Percentiles rank a stretch among this genome's conserved stretches.
Evolutionary conservation across 2,797 vertebrate species (phyloP).

Genomic region (Toxotes lorentzi): DNA sequence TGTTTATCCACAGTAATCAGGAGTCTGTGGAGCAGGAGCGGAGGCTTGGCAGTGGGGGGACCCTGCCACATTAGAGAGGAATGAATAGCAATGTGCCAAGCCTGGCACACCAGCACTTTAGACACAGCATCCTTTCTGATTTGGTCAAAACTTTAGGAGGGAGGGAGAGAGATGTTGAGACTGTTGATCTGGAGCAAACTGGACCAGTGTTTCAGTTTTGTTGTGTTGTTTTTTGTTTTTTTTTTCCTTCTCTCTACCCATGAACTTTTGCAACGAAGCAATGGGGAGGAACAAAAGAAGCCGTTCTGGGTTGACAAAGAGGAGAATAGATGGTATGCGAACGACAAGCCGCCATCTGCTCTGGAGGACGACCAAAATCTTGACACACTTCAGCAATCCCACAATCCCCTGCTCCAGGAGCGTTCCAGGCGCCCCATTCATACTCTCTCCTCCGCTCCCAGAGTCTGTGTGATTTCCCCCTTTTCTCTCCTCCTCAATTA

Average conservation of each 20-base stretch:
- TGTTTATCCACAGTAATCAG: slow-evolving; percentile 86
- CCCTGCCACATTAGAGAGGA: slow-evolving; percentile 82
- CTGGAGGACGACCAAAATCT: slow-evolving; percentile 98
- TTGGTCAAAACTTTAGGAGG: slow-evolving; percentile 77
- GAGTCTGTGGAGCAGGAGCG: slow-evolving; percentile 80
- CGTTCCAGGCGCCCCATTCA: slow-evolving; percentile 92
- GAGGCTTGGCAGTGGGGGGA: slow-evolving; percentile 77
- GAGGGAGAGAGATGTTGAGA: slow-evolving; percentile 55
- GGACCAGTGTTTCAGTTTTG: slow-evolving; percentile 72
- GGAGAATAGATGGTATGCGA: slow-evolving; percentile 96
- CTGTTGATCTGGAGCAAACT: slow-evolving; percentile 71
- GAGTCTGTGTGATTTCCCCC: slow-evolving; percentile 90
- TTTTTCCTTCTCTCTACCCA: slow-evolving; percentile 48
- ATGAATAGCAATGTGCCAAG: slow-evolving; percentile 82
- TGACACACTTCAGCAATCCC: slow-evolving; percentile 97
- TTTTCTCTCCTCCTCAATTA: slow-evolving; percentile 99
- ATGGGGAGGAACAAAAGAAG: slow-evolving; percentile 95
- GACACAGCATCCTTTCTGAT: slow-evolving; percentile 82
- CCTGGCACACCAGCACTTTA: slow-evolving; percentile 75
- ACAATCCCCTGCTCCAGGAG: slow-evolving; percentile 97
- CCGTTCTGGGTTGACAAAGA: slow-evolving; percentile 95
- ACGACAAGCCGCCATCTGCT: slow-evolving; percentile 97
- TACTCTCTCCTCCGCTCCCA: slow-evolving; percentile 92
- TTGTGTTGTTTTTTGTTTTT: slow-evolving; percentile 50
- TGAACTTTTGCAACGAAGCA: slow-evolving; percentile 90